Evolutionary conservation across 2,888 invertebrate genomes (phyloP), one percentile per base, ranked within the genome.

Genomic region (Caradrina kadenii): DNA sequence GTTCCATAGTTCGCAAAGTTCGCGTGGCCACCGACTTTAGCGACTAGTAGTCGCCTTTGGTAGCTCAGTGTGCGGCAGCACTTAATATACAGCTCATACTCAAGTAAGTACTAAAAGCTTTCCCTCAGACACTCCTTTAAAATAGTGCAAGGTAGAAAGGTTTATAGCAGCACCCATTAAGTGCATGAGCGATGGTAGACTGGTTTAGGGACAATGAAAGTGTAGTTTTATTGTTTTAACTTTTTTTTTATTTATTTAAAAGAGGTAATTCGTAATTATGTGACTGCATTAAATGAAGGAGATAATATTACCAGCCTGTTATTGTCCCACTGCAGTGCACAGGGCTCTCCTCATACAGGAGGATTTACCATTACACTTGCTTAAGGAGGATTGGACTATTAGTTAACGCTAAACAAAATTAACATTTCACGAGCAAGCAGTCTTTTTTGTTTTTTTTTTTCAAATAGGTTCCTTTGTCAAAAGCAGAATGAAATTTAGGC

Each of bases 101-200:
- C 1, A n/a, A 31, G 68, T 48, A 42, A 42, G 17, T 31, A 76
- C 61, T 60, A 69, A 75, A 71, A 75, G 26, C 53, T 50, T 76
- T 54, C 22, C 19, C 21, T 59, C 19, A 21, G n/a, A 42, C 22
- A 54, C 49, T 26, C 6, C n/a, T 66, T 26, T 48, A 13, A 48
- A 66, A 45, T 55, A 39, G 26, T 50, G n/a, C 10, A 13, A 42
- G 49, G 39, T 42, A 55, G n/a, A 54, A 45, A 50, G 19, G 66
- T 56, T 74, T 65, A 6, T 45, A 54, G 35, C 19, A 45, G 42
- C 17, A 15, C 15, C 11, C 19, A 49, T 70, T 73, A 50, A 55
- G 42, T 17, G 65, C 74, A 55, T 17, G 5, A 22, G 19, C 48
- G 3, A n/a, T 39, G 22, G 22, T 31, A 42, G 10, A 13, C 11